Evolutionary conservation across 1,140 invertebrate species (phyloP), one percentile per base, ranked within the genome.

Genomic region (Drosophila grimshawi): DNA sequence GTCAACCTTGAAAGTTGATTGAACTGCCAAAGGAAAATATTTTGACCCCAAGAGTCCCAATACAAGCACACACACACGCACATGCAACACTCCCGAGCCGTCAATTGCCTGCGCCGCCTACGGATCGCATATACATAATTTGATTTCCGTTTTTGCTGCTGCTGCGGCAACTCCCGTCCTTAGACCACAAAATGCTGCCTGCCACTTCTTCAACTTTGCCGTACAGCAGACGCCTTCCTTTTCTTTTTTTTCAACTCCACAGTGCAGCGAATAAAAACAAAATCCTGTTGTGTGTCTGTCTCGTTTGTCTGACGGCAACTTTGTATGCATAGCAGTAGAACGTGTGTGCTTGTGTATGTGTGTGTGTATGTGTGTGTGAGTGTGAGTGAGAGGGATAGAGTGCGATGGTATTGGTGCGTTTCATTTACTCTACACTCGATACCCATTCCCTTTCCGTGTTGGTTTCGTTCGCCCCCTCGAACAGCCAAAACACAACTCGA

Each of bases 1-100:
- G 37, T 43, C 68, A 88, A 88, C 83, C 83, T 88, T 88, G 83
- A 88, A 80, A 82, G 83, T 88, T 88, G 83, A 88, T 75, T 88
- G 80, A 83, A 88, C 83, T 83, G 63, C 52, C n/a, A 68, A 68
- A 80, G 72, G 69, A 73, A 75, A 66, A 88, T 83, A 83, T 82
- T 88, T 88, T 88, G 83, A 80, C 76, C 80, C 80, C 76, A 77
- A 67, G n/a, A 19, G 70, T 75, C 59, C 49, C 48, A 69, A 57
- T 61, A 61, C 68, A 66, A 75, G 39, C 37, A 39, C 6, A 39
- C 6, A 39, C 37, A 39, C 37, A 19, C 19, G 19, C 37, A 75
- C 72, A 69, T 19, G 19, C 19, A 19, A 19, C 51, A 71, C 67
- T 70, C 53, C 53, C 64, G 59, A 64, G 45, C 72, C 64, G 72